phyloP scores from a whole-genome alignment of 1,140 invertebrate species.

The Tyrophagus putrescentiae region DNA sequence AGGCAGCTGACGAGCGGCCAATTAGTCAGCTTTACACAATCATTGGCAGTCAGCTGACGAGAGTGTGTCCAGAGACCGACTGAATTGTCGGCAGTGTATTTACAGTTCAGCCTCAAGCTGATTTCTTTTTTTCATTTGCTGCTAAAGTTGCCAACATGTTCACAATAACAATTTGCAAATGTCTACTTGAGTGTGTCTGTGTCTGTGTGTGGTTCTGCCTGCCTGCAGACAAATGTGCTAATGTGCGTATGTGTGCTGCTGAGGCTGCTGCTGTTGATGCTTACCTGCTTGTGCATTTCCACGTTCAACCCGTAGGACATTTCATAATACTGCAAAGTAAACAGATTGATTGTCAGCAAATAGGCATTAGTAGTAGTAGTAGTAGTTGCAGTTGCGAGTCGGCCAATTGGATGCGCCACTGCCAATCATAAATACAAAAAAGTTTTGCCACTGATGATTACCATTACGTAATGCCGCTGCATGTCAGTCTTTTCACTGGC shows the following conservation, averaged over 20 bases:
- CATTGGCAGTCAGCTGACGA: too few species aligned
- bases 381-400: not conserved
- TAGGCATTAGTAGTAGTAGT: not conserved
- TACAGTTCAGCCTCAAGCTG: too few species aligned
- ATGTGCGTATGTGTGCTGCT: not conserved
- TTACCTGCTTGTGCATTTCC: slow-evolving; percentile 99
- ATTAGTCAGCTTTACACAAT: too few species aligned
- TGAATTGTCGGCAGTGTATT: too few species aligned
- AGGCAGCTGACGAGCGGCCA: not conserved
- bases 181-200: not conserved
- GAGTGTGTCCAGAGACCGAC: too few species aligned
- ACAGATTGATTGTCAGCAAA: too few species aligned
- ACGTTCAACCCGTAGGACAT: slow-evolving; percentile 98
- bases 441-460: too few species aligned
- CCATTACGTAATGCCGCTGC: slow-evolving; percentile 93
- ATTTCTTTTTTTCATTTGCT: too few species aligned
- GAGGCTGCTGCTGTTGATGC: slow-evolving; percentile 29
- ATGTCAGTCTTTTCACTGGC: slow-evolving; percentile 92
- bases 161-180: too few species aligned
- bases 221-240: too few species aligned
- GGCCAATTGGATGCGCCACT: not conserved
- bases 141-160: too few species aligned
- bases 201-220: not conserved
- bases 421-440: too few species aligned
- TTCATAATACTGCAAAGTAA: slow-evolving; percentile 77